These are phyloP conservation scores for Siniperca scherzeri DNA, from an alignment of 2,797 vertebrate species.

Conservation along the genomic window DNA sequence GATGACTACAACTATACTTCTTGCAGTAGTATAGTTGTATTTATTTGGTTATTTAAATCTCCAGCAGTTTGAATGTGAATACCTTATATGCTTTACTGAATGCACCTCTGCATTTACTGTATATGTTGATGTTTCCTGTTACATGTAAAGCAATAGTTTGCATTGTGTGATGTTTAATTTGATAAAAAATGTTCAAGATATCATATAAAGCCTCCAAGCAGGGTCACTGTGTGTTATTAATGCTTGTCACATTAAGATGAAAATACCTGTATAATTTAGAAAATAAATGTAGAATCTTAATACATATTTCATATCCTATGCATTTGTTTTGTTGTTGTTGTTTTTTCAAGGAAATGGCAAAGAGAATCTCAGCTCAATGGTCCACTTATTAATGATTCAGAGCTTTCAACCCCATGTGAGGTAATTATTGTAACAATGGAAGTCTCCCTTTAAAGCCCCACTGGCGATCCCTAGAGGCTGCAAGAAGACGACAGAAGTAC, in stretches of 20 bases:
- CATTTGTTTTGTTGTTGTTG: too few species aligned
- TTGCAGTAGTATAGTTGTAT: too few species aligned
- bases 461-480: neutral
- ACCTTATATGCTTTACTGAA: neutral
- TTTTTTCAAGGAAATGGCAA: neutral
- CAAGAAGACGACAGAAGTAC: neutral
- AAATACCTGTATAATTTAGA: too few species aligned
- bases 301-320: neutral
- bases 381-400: neutral
- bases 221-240: neutral
- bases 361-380: neutral
- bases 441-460: neutral
- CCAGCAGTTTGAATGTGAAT: neutral
- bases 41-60: conserved; percentile 55
- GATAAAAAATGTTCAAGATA: neutral
- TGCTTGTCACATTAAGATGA: neutral
- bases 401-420: neutral
- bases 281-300: too few species aligned
- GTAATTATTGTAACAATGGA: neutral
- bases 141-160: neutral
- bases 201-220: neutral
- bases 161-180: neutral
- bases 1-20: too few species aligned
- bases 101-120: neutral
- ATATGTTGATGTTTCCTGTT: neutral